Percentiles rank a stretch among this genome's conserved stretches.
phyloP scores from a whole-genome alignment of 2,113 vertebrate genomes.

The Pungitius pungitius region DNA sequence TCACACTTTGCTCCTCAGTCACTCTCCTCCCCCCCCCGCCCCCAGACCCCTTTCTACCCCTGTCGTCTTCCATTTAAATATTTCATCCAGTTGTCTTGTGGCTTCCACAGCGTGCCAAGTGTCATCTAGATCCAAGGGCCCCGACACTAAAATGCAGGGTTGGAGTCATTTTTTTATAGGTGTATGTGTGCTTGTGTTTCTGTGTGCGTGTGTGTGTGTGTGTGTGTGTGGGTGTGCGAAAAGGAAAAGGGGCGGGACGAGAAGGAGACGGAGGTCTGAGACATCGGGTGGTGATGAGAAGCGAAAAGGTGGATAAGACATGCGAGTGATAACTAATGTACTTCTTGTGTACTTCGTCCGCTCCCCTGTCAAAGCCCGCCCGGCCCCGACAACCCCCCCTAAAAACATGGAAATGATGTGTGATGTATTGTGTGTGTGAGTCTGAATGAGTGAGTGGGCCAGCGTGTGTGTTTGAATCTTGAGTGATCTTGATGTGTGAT shows the following conservation, averaged over 20 bases:
- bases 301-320: conserved; percentile 83
- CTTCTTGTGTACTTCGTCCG: conserved; percentile 89
- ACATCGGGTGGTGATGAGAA: conserved; percentile 76
- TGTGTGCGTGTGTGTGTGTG: conserved; percentile 1
- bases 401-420: conserved; percentile 71
- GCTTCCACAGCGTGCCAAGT: conserved; percentile 85
- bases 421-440: conserved; percentile 25
- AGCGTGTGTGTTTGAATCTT: conserved; percentile 35
- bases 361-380: conserved; percentile 84
- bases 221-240: conserved; percentile 35
- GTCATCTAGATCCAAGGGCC: conserved; percentile 91
- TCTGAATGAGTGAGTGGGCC: conserved; percentile 4
- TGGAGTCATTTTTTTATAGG: conserved; percentile 81
- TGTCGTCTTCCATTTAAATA: conserved; percentile 91
- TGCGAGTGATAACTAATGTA: conserved; percentile 93
- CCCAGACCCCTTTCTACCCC: conserved; percentile 62
- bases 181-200: conserved; percentile 55
- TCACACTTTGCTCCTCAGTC: conserved; percentile 73
- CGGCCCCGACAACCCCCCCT: conserved; percentile 53
- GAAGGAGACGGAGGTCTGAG: conserved; percentile 52
- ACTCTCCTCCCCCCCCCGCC: conserved; percentile 26
- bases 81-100: conserved; percentile 93
- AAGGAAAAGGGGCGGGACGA: conserved; percentile 22
- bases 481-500: conserved; percentile 44
- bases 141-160: conserved; percentile 86